Percentiles rank a stretch among this genome's conserved stretches.
These are phyloP conservation scores for Paracentrotus lividus DNA, from an alignment of 53 echinoderm and acorn worm genomes.

Conservation along the genomic window DNA sequence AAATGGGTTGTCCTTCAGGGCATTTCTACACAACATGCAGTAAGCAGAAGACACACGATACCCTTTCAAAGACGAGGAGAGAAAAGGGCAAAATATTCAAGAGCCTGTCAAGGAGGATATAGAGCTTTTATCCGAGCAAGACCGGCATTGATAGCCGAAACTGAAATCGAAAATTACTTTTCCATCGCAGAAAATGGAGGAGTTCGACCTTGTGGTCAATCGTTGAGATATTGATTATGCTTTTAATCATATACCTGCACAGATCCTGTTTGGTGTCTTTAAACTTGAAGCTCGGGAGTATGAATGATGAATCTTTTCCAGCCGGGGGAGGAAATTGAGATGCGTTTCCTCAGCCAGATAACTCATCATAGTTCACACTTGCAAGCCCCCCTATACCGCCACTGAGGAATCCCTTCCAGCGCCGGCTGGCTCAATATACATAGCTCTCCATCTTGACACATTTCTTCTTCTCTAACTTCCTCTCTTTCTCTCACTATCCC, in stretches of 20 bases:
- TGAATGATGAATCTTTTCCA: conserved; percentile 29
- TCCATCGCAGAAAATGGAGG: conserved; percentile 14
- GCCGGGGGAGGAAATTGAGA: conserved; percentile 35
- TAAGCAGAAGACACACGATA: background rate
- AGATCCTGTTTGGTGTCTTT: background rate
- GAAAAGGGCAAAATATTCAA: conserved; percentile 40
- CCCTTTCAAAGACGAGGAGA: conserved; percentile 3
- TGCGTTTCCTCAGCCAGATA: conserved; percentile 30
- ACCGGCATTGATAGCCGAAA: conserved; percentile 7
- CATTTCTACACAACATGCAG: conserved; percentile 6
- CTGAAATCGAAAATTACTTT: conserved; percentile 33
- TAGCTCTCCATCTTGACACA: conserved; percentile 61
- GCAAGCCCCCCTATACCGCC: background rate
- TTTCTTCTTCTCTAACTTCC: conserved; percentile 25
- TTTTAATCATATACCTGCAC: conserved; percentile 11
- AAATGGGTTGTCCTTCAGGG: conserved; percentile 29
- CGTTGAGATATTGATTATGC: conserved; percentile 37
- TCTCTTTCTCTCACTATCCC: background rate
- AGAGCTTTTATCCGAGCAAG: background rate
- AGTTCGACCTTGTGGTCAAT: conserved; percentile 30
- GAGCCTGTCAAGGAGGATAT: conserved; percentile 11
- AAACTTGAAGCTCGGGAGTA: background rate
- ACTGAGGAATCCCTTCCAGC: background rate
- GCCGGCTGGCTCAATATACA: conserved; percentile 56
- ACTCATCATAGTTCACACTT: conserved; percentile 40